Evolutionary conservation across 2,113 vertebrate species (phyloP), one percentile per base, ranked within the genome.

Genomic region (Geococcyx californianus): DNA sequence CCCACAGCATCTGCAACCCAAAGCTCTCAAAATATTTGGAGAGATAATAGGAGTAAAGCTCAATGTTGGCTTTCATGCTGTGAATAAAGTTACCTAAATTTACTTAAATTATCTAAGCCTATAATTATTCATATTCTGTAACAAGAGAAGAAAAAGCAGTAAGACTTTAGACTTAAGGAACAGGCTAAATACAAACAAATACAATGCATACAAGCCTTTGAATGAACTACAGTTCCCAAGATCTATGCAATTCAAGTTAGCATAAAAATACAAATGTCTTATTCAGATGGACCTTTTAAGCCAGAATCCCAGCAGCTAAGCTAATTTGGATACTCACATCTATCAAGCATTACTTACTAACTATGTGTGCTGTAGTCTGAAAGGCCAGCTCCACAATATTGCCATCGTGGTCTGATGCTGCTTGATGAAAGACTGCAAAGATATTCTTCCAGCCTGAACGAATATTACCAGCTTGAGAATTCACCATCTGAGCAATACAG

Each of bases 391-490:
- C 99, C 92, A 99, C 99, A 3, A 99, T 99, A 72, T 99, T 98
- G 83, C 99, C 99, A 21, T 99, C 99, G 0, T 99, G 99, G 91
- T 99, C 99, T 0, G 99, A 99, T 0, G 99, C 99, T 4, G 99
- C 99, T 91, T 99, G 99, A 95, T 99, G 99, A 96, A 99, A 99
- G 77, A 99, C 99, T 1, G 99, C 99, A 94, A 99, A 99, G 94
- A 99, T 99, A 92, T 99, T 99, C 95, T 99, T 99, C 99, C 99
- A 99, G n/a, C 99, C 99, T 4, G 99, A 99, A 62, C 99, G 99
- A 96, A 99, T 99, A 96, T 99, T 99, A 47, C 97, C 98, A 1
- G 99, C 99, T 94, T 99, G 99, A 29, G 99, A 99, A 97, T 99
- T 99, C 20, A 99, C 99, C 99, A 99, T 99, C 98, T 99, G 99